Conservation (phyloP, 2,888 invertebrate genomes). For the Caenorhabditis angaria region DNA sequence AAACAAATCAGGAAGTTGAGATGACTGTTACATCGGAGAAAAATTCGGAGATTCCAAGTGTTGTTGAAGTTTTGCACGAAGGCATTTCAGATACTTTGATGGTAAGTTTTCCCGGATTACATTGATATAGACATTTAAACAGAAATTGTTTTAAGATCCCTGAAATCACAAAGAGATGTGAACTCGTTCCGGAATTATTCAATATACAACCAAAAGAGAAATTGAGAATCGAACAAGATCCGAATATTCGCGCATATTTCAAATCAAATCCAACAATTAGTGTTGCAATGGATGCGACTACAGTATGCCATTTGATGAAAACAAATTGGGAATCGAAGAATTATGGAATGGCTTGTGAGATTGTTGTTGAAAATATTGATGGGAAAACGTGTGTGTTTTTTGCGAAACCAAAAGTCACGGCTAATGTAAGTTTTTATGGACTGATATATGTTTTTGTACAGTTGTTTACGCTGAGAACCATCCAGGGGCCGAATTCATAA, state of each 20-base stretch:
- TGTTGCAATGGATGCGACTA: constrained; percentile 35
- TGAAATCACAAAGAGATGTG: constrained; percentile 26
- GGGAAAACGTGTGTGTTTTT: constrained; percentile 15
- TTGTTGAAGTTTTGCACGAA: constrained; percentile 1
- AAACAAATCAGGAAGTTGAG: not conserved
- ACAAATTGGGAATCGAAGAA: constrained; percentile 26
- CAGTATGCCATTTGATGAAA: constrained; percentile 22
- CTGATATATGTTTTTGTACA: too few species aligned
- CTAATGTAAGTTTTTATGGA: constrained; percentile 4
- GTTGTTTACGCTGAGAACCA: too few species aligned
- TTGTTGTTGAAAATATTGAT: constrained; percentile 7
- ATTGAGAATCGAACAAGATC: constrained; percentile 3
- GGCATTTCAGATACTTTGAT: not conserved
- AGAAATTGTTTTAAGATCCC: constrained; percentile 17
- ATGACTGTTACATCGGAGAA: not conserved
- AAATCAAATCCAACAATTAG: not conserved
- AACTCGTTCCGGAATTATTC: not conserved
- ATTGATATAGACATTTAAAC: too few species aligned
- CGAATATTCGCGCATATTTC: not conserved
- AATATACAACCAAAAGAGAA: not conserved
- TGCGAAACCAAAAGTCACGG: constrained; percentile 20
- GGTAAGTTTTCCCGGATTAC: not conserved
- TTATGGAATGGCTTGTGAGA: constrained; percentile 16
- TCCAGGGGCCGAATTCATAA: too few species aligned
- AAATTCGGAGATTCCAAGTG: not conserved